A percentile compares a stretch with the other conserved stretches of the same genome.
Conservation (phyloP, 92 coral and sea anemone genomes). For the Zoanthus gigantus region DNA sequence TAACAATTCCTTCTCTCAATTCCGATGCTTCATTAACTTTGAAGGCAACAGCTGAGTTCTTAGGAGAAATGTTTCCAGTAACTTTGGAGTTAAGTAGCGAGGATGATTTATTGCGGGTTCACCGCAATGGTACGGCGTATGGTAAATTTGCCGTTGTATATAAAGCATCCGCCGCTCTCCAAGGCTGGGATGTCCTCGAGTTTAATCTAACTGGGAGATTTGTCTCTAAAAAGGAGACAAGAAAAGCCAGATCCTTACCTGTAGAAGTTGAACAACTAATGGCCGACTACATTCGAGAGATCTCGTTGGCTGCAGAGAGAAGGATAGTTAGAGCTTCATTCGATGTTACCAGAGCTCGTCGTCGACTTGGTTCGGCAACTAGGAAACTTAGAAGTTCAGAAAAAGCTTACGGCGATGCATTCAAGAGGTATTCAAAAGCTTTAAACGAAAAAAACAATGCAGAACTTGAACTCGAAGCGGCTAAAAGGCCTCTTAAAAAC, state of each 20-base stretch:
- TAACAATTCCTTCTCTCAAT: slow-evolving; percentile 16
- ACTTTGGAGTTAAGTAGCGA: slow-evolving; percentile 13
- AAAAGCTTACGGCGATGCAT: slow-evolving; percentile 1
- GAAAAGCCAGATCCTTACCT: slow-evolving; percentile 35
- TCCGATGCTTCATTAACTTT: slow-evolving; percentile 18
- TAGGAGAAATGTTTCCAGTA: slow-evolving; percentile 54
- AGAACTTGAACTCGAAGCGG: slow-evolving; percentile 11
- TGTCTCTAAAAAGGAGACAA: not conserved
- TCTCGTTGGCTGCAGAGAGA: slow-evolving; percentile 16
- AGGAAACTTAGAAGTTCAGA: slow-evolving; percentile 20
- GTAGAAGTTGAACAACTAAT: slow-evolving; percentile 49
- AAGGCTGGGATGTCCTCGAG: slow-evolving; percentile 63
- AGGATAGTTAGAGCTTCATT: slow-evolving; percentile 10
- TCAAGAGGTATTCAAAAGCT: slow-evolving; percentile 29
- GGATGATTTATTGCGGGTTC: slow-evolving; percentile 31
- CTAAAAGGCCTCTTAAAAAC: slow-evolving; percentile 33
- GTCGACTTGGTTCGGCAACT: slow-evolving; percentile 7
- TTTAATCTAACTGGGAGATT: slow-evolving; percentile 55
- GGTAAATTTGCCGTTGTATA: slow-evolving; percentile 50
- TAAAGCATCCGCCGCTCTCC: slow-evolving; percentile 43
- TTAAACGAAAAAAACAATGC: slow-evolving; percentile 42
- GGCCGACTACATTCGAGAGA: slow-evolving; percentile 42
- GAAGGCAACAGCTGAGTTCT: slow-evolving; percentile 31
- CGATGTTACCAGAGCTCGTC: slow-evolving; percentile 28
- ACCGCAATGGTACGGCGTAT: slow-evolving; percentile 40